Base-by-base conservation (phyloP, 2,113 vertebrate genomes). In the Lucifuga dentata region DNA sequence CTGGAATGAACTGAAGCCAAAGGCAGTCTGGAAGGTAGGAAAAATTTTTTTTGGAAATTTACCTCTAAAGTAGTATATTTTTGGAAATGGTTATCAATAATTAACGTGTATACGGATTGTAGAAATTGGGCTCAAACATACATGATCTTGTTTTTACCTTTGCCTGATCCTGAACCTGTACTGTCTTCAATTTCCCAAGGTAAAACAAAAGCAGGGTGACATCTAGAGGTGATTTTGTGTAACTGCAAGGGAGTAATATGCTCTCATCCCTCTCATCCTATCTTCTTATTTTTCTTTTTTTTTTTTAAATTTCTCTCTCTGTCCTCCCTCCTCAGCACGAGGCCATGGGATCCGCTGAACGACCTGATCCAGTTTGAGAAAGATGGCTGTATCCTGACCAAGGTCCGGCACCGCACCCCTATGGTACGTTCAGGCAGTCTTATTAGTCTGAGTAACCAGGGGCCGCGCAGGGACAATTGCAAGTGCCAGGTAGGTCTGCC, bases 351-450 rank as follows among this genome's bases (percentile, higher is more conserved):
- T 86, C 95, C 95, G 43, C 92, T 99, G 84, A 99, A 99, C 73
- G 98, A 99, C 83, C 88, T 99, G 94, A 93, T 99, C 92, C 98
- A 99, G 73, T 99, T 96, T 74, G 98, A 99, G 90, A 98, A 97
- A 93, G 96, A 97, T 52, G 96, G 97, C 84, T 92, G 94, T 72
- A 94, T 99, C 92, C 96, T 97, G 93, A 98, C 97, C 75, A 97
- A 98, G 94, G 96, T 98, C 85, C 95, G 94, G 60, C 98, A 99
- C 92, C 94, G 95, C 76, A 98, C 97, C 82, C 97, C 96, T 86
- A 99, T 99, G 97, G 98, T 98, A 98, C 76, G 95, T 94, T 93
- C 88, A 82, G 86, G 81, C 90, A 94, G 92, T 92, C 84, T 94
- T 91, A 91, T 91, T 94, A 89, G 92, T 94, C 93, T 94, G 92